These are phyloP conservation scores for Phoxinus phoxinus DNA, from an alignment of 2,113 vertebrate genomes.

Conservation along the genomic window DNA sequence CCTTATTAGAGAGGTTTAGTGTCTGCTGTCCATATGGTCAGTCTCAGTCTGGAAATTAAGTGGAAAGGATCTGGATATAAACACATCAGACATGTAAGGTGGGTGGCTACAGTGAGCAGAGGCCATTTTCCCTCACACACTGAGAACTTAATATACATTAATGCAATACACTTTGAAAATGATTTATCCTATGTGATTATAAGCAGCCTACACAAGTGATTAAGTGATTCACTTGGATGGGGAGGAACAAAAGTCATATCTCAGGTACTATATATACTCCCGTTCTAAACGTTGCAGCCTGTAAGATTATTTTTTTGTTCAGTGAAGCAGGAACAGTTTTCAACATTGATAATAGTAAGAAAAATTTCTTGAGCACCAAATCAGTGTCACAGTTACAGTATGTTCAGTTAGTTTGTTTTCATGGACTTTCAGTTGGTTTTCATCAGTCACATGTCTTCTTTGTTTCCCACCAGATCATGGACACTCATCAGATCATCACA, in stretches of 20 bases:
- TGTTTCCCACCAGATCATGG: too few species aligned
- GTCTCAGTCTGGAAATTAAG: not conserved
- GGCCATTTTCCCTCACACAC: not conserved
- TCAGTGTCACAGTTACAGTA: too few species aligned
- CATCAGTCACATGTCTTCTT: too few species aligned
- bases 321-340: too few species aligned
- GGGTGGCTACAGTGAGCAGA: not conserved
- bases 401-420: too few species aligned
- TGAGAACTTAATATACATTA: not conserved
- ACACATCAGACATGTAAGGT: not conserved
- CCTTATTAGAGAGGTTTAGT: not conserved
- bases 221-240: not conserved
- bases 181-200: not conserved
- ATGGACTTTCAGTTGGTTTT: too few species aligned
- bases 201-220: not conserved
- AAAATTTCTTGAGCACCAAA: too few species aligned
- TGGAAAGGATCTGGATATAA: not conserved
- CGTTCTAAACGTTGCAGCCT: not conserved
- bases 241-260: not conserved
- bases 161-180: not conserved
- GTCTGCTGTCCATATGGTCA: not conserved
- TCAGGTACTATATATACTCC: too few species aligned
- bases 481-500: too few species aligned
- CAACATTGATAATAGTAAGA: too few species aligned
- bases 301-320: too few species aligned